A percentile compares a stretch with the other conserved stretches of the same genome.
phyloP scores from a whole-genome alignment of 2,888 invertebrate species.

The Taenaris catops region DNA sequence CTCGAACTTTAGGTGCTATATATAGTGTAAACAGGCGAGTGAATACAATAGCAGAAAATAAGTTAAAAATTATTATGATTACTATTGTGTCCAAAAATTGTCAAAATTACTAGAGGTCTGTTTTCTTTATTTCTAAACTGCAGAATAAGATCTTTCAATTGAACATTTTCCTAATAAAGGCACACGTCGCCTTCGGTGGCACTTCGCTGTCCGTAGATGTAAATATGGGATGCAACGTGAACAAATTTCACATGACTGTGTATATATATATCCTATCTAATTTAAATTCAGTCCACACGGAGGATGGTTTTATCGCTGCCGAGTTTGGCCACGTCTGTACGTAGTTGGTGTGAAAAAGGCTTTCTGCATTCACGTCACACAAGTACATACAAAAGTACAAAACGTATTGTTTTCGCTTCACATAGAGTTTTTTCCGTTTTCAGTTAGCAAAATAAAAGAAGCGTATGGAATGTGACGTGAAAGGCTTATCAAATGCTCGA shows the following conservation, averaged over 20 bases:
- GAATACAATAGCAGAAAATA: too few species aligned
- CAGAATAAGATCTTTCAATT: neutral
- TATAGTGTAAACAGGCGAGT: too few species aligned
- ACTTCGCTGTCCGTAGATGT: constrained; percentile 3
- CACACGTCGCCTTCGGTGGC: neutral
- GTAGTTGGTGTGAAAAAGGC: constrained; percentile 11
- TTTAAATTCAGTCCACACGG: constrained; percentile 11
- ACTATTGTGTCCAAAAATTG: too few species aligned
- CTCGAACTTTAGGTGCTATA: too few species aligned
- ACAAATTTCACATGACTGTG: constrained; percentile 2
- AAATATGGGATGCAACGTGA: constrained; percentile 1
- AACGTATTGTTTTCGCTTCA: constrained; percentile 3
- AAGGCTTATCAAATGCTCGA: too few species aligned
- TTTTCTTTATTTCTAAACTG: too few species aligned
- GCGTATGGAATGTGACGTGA: too few species aligned
- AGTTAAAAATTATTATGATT: too few species aligned
- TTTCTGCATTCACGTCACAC: constrained; percentile 1
- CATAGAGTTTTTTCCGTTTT: neutral
- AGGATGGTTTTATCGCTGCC: constrained; percentile 9
- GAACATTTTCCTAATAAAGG: neutral
- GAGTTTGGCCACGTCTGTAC: constrained; percentile 10
- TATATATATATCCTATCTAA: constrained; percentile 2
- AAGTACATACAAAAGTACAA: constrained; percentile 1
- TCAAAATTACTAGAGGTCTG: too few species aligned
- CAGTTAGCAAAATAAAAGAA: too few species aligned